A percentile compares a stretch with the other conserved stretches of the same genome.
Evolutionary conservation across 2,113 vertebrate species (phyloP).

Genomic region (Malurus alboscapulatus): DNA sequence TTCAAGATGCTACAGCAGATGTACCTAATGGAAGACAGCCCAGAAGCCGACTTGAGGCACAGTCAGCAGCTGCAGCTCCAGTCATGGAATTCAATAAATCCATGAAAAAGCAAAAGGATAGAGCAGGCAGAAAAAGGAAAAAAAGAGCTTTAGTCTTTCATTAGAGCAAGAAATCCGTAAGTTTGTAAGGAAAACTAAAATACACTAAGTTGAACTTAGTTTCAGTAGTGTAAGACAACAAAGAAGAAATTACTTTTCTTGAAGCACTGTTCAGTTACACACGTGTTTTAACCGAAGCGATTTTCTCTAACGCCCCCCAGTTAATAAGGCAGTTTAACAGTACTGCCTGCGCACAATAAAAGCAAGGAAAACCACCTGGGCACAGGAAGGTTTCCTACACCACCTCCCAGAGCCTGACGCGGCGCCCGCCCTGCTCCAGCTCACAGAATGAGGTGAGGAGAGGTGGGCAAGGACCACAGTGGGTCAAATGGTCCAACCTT

Average conservation of each 20-base stretch:
- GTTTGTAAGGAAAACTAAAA: background rate
- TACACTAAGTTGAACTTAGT: background rate
- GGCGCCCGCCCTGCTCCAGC: too few species aligned
- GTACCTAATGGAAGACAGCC: background rate
- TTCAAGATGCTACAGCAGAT: background rate
- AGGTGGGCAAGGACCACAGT: background rate
- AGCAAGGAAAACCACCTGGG: background rate
- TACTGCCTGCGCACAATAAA: background rate
- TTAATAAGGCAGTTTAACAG: background rate
- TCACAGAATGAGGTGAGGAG: background rate
- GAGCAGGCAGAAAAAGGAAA: background rate
- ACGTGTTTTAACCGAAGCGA: background rate
- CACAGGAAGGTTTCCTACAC: background rate
- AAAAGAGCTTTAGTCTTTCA: background rate
- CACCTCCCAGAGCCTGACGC: background rate
- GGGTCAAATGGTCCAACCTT: too few species aligned
- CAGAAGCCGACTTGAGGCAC: background rate
- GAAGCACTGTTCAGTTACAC: background rate
- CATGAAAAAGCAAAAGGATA: background rate
- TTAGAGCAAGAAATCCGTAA: background rate
- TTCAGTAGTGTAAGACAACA: background rate
- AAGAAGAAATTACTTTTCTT: background rate
- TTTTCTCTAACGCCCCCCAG: background rate
- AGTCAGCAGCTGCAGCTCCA: background rate
- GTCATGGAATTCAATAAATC: background rate